Evolutionary conservation across 2,113 vertebrate genomes (phyloP).

Genomic region (Platichthys stellatus): DNA sequence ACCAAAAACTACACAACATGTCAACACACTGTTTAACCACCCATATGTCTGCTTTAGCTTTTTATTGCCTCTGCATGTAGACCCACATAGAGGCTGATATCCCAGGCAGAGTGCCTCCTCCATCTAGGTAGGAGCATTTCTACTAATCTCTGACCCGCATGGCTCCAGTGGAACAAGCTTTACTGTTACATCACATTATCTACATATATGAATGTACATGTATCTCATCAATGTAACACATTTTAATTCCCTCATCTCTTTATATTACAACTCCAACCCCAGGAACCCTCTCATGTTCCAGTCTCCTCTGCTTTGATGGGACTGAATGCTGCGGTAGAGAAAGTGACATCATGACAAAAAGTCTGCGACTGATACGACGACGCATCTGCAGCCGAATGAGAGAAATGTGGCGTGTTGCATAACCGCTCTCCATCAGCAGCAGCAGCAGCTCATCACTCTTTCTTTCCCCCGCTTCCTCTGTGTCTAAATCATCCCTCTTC

Average conservation of each 20-base stretch:
- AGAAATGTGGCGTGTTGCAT: slow-evolving; percentile 10
- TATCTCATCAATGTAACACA: background rate
- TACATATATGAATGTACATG: background rate
- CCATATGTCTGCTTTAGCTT: too few species aligned
- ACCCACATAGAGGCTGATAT: background rate
- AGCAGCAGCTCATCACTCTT: slow-evolving; percentile 3
- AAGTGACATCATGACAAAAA: slow-evolving; percentile 18
- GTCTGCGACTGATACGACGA: background rate
- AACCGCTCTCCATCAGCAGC: background rate
- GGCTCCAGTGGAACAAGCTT: too few species aligned
- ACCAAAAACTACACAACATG: too few species aligned
- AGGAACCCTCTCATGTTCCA: background rate
- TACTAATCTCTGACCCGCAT: background rate
- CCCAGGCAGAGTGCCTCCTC: background rate
- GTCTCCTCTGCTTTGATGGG: background rate
- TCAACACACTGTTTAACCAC: too few species aligned
- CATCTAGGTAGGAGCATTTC: background rate
- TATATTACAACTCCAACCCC: background rate
- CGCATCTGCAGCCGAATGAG: slow-evolving; percentile 10
- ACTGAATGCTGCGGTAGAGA: background rate
- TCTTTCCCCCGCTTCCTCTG: background rate
- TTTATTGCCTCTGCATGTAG: too few species aligned
- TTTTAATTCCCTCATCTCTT: background rate
- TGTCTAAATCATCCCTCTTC: background rate
- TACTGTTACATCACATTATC: slow-evolving; percentile 1